Evolutionary conservation across 2,797 vertebrate species (phyloP).

Genomic region (Martes flavigula): DNA sequence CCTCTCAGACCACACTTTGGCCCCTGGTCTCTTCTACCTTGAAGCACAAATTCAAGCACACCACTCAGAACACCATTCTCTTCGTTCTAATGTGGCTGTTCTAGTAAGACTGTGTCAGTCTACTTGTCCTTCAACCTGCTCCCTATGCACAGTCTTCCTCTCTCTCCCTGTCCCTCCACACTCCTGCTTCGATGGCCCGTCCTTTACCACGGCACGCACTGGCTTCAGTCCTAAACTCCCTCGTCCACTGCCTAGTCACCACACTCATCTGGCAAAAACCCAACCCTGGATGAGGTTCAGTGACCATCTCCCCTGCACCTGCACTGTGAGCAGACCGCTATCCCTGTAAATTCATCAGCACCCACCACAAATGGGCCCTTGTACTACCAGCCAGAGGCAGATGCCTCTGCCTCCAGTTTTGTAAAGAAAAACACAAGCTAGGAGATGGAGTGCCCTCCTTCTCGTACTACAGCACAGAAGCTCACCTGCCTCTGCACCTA

Average conservation of each 20-base stretch:
- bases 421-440: neutral
- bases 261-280: neutral
- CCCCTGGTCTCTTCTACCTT: neutral
- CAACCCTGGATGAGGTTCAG: neutral
- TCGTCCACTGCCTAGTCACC: too few species aligned
- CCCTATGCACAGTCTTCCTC: neutral
- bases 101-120: neutral
- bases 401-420: neutral
- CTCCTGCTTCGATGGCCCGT: neutral
- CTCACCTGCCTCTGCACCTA: neutral
- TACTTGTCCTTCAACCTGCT: neutral
- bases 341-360: neutral
- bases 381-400: neutral
- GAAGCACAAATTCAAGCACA: neutral
- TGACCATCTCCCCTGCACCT: neutral
- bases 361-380: neutral
- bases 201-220: neutral
- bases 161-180: neutral
- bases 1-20: neutral
- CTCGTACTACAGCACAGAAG: neutral
- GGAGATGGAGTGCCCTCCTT: neutral
- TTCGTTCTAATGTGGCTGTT: neutral
- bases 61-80: neutral
- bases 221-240: neutral
- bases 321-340: neutral